phyloP scores from a whole-genome alignment of 2,888 invertebrate genomes.

The Idaea straminata region DNA sequence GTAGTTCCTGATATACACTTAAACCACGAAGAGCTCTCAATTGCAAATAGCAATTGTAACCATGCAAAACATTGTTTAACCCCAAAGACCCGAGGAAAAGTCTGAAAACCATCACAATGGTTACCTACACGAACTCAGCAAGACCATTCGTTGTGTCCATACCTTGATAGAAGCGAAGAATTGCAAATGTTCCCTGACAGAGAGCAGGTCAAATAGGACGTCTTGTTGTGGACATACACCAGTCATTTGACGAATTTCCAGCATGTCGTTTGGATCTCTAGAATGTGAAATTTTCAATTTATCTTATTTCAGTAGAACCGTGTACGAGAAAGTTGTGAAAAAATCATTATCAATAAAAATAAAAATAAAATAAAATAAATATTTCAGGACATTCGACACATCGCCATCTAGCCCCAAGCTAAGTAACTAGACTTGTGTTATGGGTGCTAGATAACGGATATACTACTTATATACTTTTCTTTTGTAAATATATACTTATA shows the following conservation, averaged over 20 bases:
- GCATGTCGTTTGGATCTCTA: conserved; percentile 87
- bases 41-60: not conserved
- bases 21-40: not conserved
- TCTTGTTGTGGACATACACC: conserved; percentile 94
- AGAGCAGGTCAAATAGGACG: conserved; percentile 88
- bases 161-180: conserved; percentile 92
- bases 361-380: too few relatives aligned
- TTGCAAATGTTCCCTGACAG: conserved; percentile 88
- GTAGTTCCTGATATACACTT: not conserved
- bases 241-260: conserved; percentile 88
- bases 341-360: too few relatives aligned
- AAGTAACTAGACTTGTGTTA: too few relatives aligned
- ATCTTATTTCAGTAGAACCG: not conserved
- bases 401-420: too few relatives aligned
- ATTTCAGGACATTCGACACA: too few relatives aligned
- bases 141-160: conserved; percentile 10
- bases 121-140: not conserved
- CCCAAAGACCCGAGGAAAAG: too few relatives aligned
- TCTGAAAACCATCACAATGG: too few relatives aligned
- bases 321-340: not conserved
- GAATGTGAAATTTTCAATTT: conserved; percentile 8
- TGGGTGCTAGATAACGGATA: too few relatives aligned
- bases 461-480: too few relatives aligned
- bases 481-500: too few relatives aligned
- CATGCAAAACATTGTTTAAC: too few relatives aligned